These are phyloP conservation scores for Chromobotia macracanthus DNA, from an alignment of 2,797 vertebrate genomes.

Conservation along the genomic window DNA sequence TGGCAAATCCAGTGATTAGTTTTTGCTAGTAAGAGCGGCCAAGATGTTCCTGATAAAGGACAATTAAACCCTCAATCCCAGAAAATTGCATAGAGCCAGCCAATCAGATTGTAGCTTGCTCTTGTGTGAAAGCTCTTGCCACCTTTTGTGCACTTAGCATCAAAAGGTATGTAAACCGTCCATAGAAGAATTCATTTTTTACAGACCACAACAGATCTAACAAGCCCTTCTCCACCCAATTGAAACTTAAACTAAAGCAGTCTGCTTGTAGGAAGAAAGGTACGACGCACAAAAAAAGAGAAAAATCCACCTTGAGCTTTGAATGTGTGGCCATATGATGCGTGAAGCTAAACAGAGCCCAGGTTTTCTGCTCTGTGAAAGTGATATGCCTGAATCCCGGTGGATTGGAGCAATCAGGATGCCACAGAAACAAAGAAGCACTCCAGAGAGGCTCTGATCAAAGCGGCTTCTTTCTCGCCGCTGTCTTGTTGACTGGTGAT, in stretches of 20 bases:
- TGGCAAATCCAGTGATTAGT: no score
- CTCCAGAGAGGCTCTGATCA: conserved; percentile 53
- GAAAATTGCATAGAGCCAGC: neutral
- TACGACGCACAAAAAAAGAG: neutral
- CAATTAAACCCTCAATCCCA: no score
- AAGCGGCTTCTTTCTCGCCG: conserved; percentile 44
- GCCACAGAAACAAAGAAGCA: conserved; percentile 31
- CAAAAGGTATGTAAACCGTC: neutral
- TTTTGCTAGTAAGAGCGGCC: no score
- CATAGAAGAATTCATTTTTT: no score
- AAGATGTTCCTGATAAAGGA: no score
- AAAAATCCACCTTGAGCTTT: neutral
- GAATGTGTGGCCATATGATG: neutral
- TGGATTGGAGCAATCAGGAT: conserved; percentile 31
- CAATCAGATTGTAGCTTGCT: neutral
- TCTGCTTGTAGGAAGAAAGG: neutral
- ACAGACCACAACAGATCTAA: no score
- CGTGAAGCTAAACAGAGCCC: conserved; percentile 7
- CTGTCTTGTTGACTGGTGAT: conserved; percentile 50
- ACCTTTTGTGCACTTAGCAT: neutral
- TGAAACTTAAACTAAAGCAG: neutral
- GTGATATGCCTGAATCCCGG: conserved; percentile 25
- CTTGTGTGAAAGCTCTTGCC: neutral
- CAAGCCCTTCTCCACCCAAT: neutral
- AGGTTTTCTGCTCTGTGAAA: conserved; percentile 22